A percentile compares a stretch with the other conserved stretches of the same genome.
These are phyloP conservation scores for Tympanoctomys barrerae DNA, from an alignment of 2,797 vertebrate species.

Conservation along the genomic window DNA sequence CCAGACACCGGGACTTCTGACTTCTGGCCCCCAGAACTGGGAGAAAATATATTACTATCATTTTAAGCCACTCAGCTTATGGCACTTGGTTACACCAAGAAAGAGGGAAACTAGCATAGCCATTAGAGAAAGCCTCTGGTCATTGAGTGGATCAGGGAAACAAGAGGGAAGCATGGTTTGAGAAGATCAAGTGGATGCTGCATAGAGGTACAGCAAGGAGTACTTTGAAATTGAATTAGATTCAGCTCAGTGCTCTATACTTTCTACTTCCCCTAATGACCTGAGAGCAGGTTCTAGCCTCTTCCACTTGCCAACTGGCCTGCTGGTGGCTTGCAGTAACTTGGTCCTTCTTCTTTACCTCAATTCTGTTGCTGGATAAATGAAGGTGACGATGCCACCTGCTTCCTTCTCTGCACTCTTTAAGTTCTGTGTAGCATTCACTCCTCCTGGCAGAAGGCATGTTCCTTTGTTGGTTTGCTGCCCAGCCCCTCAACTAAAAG, in stretches of 20 bases:
- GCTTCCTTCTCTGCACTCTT: neutral
- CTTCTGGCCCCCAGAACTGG: neutral
- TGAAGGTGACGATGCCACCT: neutral
- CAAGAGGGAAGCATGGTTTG: neutral
- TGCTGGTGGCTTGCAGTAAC: neutral
- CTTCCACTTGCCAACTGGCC: neutral
- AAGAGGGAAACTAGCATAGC: neutral
- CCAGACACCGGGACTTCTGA: neutral
- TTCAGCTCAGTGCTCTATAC: neutral
- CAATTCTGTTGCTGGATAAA: neutral
- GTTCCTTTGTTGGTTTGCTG: neutral
- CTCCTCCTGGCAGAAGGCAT: fast-evolving
- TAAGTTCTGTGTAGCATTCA: neutral
- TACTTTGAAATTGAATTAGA: neutral
- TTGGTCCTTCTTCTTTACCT: neutral
- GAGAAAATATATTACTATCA: neutral
- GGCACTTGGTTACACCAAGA: neutral
- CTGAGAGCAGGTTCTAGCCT: neutral
- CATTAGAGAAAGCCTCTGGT: neutral
- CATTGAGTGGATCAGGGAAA: neutral
- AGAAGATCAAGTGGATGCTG: neutral
- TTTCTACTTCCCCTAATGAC: neutral
- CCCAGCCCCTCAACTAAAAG: neutral
- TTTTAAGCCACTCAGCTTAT: neutral
- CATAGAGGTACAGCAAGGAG: neutral